Evolutionary conservation across 2,797 vertebrate species (phyloP), one percentile per base, ranked within the genome.

Genomic region (Sternotherus odoratus): DNA sequence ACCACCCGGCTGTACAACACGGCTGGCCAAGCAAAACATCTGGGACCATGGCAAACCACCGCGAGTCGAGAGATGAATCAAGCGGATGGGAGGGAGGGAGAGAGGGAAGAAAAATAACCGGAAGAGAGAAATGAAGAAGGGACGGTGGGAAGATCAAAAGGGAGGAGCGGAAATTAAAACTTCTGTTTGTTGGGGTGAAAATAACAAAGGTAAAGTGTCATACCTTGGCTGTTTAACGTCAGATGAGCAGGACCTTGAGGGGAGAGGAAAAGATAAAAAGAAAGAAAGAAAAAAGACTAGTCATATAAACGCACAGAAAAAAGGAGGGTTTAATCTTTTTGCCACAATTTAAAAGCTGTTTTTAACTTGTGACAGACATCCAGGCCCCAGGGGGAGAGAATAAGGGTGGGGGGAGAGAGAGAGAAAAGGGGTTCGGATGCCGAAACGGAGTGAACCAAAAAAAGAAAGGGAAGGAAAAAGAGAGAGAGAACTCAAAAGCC

Each of bases 171-270:
- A 98, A 98, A 98, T 95, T 90, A 95, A 97, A 96, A 95, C 79
- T 92, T 87, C 81, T 16, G 72, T 91, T 63, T 30, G 28, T 26
- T 69, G 39, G 72, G 72, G 72, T 48, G 72, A 43, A 74, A 98
- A 97, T 98, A 98, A 98, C 98, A 98, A 98, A 98, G 98, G 95
- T 97, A 98, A 98, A 98, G 98, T 43, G 39, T 98, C 99, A 99
- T 99, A 99, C 99, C 99, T 99, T 99, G 99, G 99, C 98, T 99
- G 98, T 98, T 99, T 99, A 99, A 98, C 99, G 98, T 99, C 99
- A 99, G 99, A 98, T 99, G 99, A 98, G 99, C 99, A 98, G 99
- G 99, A 99, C 99, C 99, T 99, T 99, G 99, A 99, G 98, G 98
- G 98, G 98, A 98, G 99, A 98, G 98, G 98, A 98, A 98, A 98